These are phyloP conservation scores for Psittacus erithacus DNA, from an alignment of 2,113 vertebrate species.

Conservation along the genomic window DNA sequence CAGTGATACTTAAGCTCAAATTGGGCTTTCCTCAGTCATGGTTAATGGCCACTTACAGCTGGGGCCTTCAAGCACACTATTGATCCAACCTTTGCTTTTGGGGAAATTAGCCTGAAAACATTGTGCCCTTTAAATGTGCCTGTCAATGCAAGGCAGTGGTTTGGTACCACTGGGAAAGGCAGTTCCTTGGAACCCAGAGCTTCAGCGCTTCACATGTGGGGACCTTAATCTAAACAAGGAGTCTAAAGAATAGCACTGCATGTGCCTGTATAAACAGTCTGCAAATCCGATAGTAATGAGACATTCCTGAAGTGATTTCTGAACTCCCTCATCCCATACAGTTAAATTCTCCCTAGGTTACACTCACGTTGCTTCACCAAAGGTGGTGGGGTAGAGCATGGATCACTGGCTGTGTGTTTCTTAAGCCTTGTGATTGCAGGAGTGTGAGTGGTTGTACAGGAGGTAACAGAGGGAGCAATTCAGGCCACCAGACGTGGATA, in stretches of 20 bases:
- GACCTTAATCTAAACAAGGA: background rate
- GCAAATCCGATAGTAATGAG: background rate
- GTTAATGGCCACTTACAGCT: background rate
- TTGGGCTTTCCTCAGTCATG: background rate
- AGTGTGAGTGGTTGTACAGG: background rate
- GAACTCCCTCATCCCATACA: background rate
- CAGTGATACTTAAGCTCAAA: background rate
- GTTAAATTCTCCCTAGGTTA: background rate
- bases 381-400: background rate
- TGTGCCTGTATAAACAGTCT: background rate
- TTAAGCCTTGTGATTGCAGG: background rate
- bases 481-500: background rate
- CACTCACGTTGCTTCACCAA: background rate
- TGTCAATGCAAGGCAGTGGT: background rate
- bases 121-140: accelerated
- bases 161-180: accelerated
- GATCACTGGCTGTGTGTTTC: background rate
- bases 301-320: constrained; percentile 20
- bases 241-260: background rate
- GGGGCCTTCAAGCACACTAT: background rate
- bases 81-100: background rate
- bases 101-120: background rate
- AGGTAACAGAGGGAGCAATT: constrained; percentile 1
- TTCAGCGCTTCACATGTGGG: background rate
- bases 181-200: background rate